Conservation (phyloP, 2,888 invertebrate genomes). For the Zeuzera pyrina region DNA sequence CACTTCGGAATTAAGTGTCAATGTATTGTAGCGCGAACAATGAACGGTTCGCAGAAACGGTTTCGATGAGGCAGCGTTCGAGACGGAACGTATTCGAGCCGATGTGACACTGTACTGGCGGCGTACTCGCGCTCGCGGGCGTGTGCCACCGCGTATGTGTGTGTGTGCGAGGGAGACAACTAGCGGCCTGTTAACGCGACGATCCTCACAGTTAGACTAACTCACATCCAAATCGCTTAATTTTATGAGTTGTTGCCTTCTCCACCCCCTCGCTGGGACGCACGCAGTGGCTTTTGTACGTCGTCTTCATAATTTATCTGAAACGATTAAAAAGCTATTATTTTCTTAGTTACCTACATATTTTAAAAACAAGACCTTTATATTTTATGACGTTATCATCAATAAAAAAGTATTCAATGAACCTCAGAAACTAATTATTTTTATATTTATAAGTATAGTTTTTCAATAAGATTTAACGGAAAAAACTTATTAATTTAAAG, state of each 20-base stretch:
- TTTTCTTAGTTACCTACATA: too few species aligned
- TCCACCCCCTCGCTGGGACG: constrained; percentile 61
- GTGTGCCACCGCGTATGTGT: constrained; percentile 21
- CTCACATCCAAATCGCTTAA: constrained; percentile 74
- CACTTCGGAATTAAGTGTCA: constrained; percentile 28
- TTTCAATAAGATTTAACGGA: too few species aligned
- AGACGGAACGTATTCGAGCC: constrained; percentile 9
- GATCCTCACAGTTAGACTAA: constrained; percentile 72
- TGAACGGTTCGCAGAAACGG: constrained; percentile 21
- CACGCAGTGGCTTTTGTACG: constrained; percentile 39
- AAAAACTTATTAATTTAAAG: too few species aligned
- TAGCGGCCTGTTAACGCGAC: constrained; percentile 61
- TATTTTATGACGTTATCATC: too few species aligned
- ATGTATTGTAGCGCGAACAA: constrained; percentile 42
- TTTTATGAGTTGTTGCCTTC: constrained; percentile 75
- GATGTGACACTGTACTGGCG: constrained; percentile 3
- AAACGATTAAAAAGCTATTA: too few species aligned
- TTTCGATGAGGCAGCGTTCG: constrained; percentile 19
- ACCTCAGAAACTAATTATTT: too few species aligned
- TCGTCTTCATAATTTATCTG: too few species aligned
- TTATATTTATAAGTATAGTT: too few species aligned
- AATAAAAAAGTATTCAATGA: too few species aligned
- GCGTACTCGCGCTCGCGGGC: constrained; percentile 15
- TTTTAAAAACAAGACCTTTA: too few species aligned
- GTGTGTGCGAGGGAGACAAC: constrained; percentile 47